Evolutionary conservation across 2,797 vertebrate genomes (phyloP).

Genomic region (Tadarida brasiliensis): DNA sequence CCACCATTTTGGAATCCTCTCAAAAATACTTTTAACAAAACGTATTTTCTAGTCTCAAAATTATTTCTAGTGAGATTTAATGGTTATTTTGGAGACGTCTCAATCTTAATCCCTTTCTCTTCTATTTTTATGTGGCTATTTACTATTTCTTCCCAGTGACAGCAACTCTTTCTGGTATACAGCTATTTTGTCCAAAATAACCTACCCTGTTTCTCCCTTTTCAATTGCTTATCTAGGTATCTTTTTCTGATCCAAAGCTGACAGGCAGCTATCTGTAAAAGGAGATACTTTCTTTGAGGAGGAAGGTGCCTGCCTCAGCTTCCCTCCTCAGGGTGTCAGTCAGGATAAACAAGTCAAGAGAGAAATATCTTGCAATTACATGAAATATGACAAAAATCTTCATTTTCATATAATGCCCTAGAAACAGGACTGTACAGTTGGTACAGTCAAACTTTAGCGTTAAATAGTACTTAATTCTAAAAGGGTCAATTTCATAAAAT

Average conservation of each 20-base stretch:
- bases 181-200: constrained; percentile 31
- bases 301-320: not conserved
- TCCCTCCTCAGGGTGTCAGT: not conserved
- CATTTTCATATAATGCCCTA: constrained; percentile 26
- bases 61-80: constrained; percentile 4
- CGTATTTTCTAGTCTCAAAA: constrained; percentile 5
- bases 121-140: not conserved
- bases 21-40: not conserved
- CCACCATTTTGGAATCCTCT: too few relatives aligned
- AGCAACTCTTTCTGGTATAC: not conserved
- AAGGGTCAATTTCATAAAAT: constrained; percentile 8
- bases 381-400: constrained; percentile 1
- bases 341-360: constrained; percentile 22
- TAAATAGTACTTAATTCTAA: not conserved
- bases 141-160: not conserved
- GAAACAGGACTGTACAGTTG: constrained; percentile 4
- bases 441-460: not conserved
- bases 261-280: not conserved
- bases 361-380: constrained; percentile 34
- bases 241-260: not conserved
- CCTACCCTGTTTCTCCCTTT: not conserved
- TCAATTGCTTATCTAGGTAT: not conserved
- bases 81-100: not conserved
- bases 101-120: not conserved
- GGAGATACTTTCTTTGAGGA: constrained; percentile 15